A percentile compares a stretch with the other conserved stretches of the same genome.
Evolutionary conservation across 92 coral and sea anemone genomes (phyloP).

Genomic region (Parazoanthus swiftii): DNA sequence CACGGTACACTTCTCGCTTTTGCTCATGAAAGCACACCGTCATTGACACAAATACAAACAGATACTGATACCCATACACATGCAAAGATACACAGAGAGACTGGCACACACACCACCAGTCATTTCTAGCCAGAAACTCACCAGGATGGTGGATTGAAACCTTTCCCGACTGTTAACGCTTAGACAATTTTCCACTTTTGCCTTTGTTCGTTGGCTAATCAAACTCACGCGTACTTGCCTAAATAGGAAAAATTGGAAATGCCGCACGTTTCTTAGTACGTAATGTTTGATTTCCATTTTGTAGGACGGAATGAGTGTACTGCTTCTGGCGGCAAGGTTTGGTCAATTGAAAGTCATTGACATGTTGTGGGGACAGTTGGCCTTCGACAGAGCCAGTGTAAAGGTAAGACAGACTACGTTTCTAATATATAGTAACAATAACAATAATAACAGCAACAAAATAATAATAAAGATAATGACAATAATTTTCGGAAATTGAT

Average conservation of each 20-base stretch:
- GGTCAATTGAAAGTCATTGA: constrained; percentile 85
- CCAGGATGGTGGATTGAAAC: too few species aligned
- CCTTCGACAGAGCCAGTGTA: constrained; percentile 71
- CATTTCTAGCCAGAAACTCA: too few species aligned
- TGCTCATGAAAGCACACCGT: neutral
- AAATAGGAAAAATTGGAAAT: too few species aligned
- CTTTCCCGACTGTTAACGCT: too few species aligned
- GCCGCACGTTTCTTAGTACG: neutral
- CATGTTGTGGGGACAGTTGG: constrained; percentile 84
- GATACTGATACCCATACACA: neutral
- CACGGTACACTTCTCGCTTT: neutral
- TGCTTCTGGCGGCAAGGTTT: constrained; percentile 82
- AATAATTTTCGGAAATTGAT: too few species aligned
- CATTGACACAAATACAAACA: neutral
- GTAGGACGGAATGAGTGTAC: constrained; percentile 90
- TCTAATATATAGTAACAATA: too few species aligned
- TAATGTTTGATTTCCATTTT: neutral
- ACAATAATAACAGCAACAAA: too few species aligned
- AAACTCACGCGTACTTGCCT: neutral
- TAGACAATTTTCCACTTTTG: too few species aligned
- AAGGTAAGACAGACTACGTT: constrained; percentile 47
- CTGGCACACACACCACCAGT: neutral
- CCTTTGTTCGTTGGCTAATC: neutral
- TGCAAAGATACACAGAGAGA: neutral
- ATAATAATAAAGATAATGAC: too few species aligned